Evolutionary conservation across 2,888 invertebrate genomes (phyloP), one percentile per base, ranked within the genome.

Genomic region (Emmelina monodactyla): DNA sequence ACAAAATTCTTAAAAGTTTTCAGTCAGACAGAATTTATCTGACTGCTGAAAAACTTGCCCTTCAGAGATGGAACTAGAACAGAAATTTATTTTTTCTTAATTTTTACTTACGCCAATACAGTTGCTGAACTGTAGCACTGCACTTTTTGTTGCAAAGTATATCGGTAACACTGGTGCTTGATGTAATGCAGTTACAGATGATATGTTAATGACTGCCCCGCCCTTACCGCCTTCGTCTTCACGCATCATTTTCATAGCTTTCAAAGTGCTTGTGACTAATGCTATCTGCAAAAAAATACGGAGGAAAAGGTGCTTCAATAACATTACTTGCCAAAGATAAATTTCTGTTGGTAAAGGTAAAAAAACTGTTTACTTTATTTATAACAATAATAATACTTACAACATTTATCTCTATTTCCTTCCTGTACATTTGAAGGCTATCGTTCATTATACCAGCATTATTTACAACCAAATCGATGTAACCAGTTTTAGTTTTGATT

Each of bases 41-140:
- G n/a, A n/a, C n/a, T n/a, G n/a, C n/a, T n/a, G n/a, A n/a, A n/a
- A n/a, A n/a, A n/a, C n/a, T n/a, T n/a, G n/a, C n/a, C n/a, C n/a
- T n/a, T n/a, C n/a, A n/a, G n/a, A n/a, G n/a, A n/a, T n/a, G n/a
- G n/a, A n/a, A n/a, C n/a, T n/a, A n/a, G n/a, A n/a, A n/a, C n/a
- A n/a, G n/a, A n/a, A n/a, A n/a, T n/a, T n/a, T n/a, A n/a, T n/a
- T n/a, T n/a, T n/a, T n/a, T n/a, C n/a, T n/a, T n/a, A n/a, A n/a
- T n/a, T n/a, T n/a, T n/a, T n/a, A n/a, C 70, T 54, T 51, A 76
- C 76, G 12, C 76, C 76, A 38, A 78, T 60, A 41, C 63, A 63
- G 30, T 60, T 67, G 41, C 75, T 73, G 42, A 76, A 76, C 43
- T 69, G 69, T 34, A 78, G 28, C 0, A 75, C 75, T 10, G 76